Evolutionary conservation across 2,888 invertebrate genomes (phyloP).

Genomic region (Zaprionus obscuricornis): DNA sequence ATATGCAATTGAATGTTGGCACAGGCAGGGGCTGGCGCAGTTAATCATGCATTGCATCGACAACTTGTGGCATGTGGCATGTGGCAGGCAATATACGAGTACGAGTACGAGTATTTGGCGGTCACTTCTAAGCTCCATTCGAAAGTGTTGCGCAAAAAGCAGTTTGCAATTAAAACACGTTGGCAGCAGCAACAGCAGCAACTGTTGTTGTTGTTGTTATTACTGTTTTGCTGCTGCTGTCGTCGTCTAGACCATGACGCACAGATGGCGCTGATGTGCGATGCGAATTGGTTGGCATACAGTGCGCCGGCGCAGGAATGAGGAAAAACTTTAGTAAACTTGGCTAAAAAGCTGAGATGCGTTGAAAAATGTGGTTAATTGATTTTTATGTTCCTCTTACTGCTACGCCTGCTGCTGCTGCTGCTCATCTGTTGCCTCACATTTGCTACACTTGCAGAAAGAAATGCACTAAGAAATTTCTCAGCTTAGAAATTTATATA

Average conservation of each 20-base stretch:
- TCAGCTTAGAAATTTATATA: too few relatives aligned
- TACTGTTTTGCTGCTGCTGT: slow-evolving; percentile 22
- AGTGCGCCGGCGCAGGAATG: slow-evolving; percentile 60
- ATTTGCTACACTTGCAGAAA: too few relatives aligned
- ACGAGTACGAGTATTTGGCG: slow-evolving; percentile 60
- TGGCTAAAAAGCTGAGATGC: slow-evolving; percentile 74
- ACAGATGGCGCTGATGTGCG: slow-evolving; percentile 76
- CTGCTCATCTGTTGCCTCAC: background rate
- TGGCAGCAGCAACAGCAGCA: slow-evolving; percentile 32
- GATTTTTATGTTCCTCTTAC: slow-evolving; percentile 46
- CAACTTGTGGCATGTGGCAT: slow-evolving; percentile 53
- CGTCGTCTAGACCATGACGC: slow-evolving; percentile 58
- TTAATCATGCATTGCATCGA: slow-evolving; percentile 82
- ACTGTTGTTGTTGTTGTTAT: slow-evolving; percentile 36
- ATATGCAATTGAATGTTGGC: slow-evolving; percentile 49
- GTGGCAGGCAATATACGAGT: slow-evolving; percentile 29
- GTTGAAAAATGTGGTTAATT: slow-evolving; percentile 77
- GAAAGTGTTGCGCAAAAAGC: slow-evolving; percentile 79
- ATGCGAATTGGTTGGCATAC: slow-evolving; percentile 58
- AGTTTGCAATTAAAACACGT: slow-evolving; percentile 78
- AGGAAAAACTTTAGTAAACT: too few relatives aligned
- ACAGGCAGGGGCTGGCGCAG: too few relatives aligned
- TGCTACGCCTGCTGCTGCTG: slow-evolving; percentile 1
- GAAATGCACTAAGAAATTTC: too few relatives aligned
- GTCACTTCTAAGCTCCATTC: slow-evolving; percentile 73